These are phyloP conservation scores for Leptodactylus fallax DNA, from an alignment of 2,797 vertebrate species.

Conservation along the genomic window DNA sequence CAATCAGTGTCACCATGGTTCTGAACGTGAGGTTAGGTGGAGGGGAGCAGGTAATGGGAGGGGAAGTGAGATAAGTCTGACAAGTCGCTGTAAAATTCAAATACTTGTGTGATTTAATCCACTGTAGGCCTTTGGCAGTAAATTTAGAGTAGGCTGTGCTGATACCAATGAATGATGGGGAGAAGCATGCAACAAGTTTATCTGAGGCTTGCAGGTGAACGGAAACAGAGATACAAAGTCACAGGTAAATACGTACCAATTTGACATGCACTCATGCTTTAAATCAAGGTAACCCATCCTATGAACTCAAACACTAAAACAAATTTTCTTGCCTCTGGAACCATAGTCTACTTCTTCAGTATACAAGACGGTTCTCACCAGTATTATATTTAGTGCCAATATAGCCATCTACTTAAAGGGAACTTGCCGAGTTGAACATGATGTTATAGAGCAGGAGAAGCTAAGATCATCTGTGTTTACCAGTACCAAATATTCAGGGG, in stretches of 20 bases:
- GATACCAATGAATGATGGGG: slow-evolving; percentile 58
- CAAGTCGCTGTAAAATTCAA: slow-evolving; percentile 75
- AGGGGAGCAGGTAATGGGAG: neutral
- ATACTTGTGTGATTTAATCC: slow-evolving; percentile 80
- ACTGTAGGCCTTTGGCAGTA: slow-evolving; percentile 74
- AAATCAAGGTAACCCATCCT: slow-evolving; percentile 23
- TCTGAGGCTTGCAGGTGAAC: slow-evolving; percentile 45
- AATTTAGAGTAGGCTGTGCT: slow-evolving; percentile 71
- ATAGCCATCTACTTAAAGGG: no score
- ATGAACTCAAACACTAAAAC: no score
- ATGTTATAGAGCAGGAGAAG: no score
- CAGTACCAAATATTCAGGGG: no score
- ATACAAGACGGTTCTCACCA: no score
- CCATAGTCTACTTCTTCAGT: neutral
- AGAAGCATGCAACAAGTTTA: slow-evolving; percentile 46
- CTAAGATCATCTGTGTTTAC: no score
- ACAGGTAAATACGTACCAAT: slow-evolving; percentile 22
- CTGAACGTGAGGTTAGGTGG: neutral
- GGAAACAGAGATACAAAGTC: slow-evolving; percentile 36
- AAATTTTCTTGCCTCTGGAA: neutral
- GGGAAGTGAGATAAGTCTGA: slow-evolving; percentile 37
- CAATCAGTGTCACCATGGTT: slow-evolving; percentile 75
- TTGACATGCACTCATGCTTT: slow-evolving; percentile 18
- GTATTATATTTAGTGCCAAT: no score
- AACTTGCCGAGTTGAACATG: no score